Percentiles rank a stretch among this genome's conserved stretches.
These are phyloP conservation scores for Anoplopoma fimbria DNA, from an alignment of 2,113 vertebrate species.

Conservation along the genomic window DNA sequence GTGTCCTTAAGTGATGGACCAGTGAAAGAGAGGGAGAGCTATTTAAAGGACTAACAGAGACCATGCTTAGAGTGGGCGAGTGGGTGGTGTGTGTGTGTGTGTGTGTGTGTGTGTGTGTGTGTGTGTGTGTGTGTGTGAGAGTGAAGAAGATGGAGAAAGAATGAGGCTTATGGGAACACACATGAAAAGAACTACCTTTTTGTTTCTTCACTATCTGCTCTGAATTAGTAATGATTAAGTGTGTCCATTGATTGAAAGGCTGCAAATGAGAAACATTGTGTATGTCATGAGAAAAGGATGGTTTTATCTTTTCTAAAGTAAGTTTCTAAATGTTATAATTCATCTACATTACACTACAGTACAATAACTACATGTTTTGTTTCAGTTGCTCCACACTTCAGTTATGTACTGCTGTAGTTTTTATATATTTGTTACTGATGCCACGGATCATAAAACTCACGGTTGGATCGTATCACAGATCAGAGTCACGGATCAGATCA, in stretches of 20 bases:
- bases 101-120: neutral
- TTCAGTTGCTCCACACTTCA: neutral
- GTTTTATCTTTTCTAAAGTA: too few species aligned
- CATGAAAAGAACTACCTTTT: neutral
- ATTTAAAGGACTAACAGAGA: slow-evolving; percentile 57
- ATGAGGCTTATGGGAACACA: neutral
- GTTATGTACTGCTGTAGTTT: neutral
- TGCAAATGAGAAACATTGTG: neutral
- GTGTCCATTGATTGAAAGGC: neutral
- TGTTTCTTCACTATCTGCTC: slow-evolving; percentile 2
- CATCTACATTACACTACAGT: neutral
- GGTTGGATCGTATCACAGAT: too few species aligned
- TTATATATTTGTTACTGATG: too few species aligned
- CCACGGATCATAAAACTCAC: too few species aligned
- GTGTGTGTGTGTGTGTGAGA: neutral
- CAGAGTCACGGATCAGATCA: too few species aligned
- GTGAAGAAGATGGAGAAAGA: neutral
- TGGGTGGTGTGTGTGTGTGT: slow-evolving; percentile 9
- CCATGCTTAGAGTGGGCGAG: slow-evolving; percentile 31
- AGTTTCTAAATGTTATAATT: too few species aligned
- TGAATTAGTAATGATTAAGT: neutral
- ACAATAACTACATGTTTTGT: neutral
- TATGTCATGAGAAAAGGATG: neutral
- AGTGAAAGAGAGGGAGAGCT: slow-evolving; percentile 66
- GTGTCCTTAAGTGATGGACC: slow-evolving; percentile 67